Base-by-base conservation (phyloP, 2,888 invertebrate genomes). In the Carterocephalus palaemon region DNA sequence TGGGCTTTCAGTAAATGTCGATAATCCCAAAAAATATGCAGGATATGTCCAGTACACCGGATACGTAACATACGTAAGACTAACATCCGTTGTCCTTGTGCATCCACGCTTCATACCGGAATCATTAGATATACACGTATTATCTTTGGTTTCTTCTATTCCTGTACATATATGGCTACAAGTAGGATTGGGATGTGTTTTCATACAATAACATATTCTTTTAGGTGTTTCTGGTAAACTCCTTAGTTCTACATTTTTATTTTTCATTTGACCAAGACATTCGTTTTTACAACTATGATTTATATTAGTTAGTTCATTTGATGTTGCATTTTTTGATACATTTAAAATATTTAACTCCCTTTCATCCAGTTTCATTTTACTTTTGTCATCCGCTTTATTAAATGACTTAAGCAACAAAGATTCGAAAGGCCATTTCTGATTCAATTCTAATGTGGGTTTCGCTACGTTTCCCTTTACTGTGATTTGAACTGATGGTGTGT, bases 401-500 rank as follows among this genome's bases (percentile, higher is more conserved):
- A 31, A 7, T 13, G 31, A 19, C 31, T 45, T 37, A 1, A 37
- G 19, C 10, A 37, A 19, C 15, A 37, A 32, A 9, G 72, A 65
- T 17, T 67, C 59, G 1, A 65, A 57, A 1, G 75, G 72, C 81
- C 82, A 78, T 52, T 67, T 74, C 49, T 73, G 70, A 48, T 73
- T 72, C 4, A 72, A 39, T 54, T 75, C 71, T 9, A 75, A 51
- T 37, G 69, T 75, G 1, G 75, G 72, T 32, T 72, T 75, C 4
- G 53, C 56, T 13, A 59, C 62, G 47, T 51, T 57, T 29, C 41
- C 59, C 52, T 60, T 65, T 37, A 61, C 54, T 15, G 52, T 48
- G 47, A 58, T 59, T 22, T 62, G 57, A 5, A 62, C 38, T 19
- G 59, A 48, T n/a, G 65, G 41, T 19, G 47, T 49, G 15, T 59